Evolutionary conservation across 2,888 invertebrate species (phyloP).

Genomic region (Lasioglossum zephyrum): DNA sequence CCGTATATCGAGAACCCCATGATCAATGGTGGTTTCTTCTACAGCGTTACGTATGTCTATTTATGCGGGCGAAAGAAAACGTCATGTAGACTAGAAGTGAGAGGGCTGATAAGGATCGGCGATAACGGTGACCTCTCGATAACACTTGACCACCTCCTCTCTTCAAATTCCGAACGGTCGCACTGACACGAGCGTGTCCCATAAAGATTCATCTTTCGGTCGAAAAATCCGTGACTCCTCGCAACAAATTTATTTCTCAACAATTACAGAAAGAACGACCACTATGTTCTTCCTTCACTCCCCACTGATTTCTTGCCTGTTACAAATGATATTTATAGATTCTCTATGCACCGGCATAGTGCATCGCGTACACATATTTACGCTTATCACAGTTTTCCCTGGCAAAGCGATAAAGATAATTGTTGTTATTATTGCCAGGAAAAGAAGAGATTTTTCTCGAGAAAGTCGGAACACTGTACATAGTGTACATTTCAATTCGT

Average conservation of each 20-base stretch:
- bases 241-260: not conserved
- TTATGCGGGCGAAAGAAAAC: constrained; percentile 55
- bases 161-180: constrained; percentile 50
- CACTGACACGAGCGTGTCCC: constrained; percentile 43
- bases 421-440: not conserved
- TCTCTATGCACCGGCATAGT: not conserved
- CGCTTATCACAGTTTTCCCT: not conserved
- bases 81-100: constrained; percentile 55
- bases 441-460: not conserved
- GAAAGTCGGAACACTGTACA: not conserved
- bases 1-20: constrained; percentile 1
- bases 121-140: constrained; percentile 77
- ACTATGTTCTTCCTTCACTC: not conserved
- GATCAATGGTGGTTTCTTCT: constrained; percentile 37
- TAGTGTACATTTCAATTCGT: not conserved
- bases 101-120: constrained; percentile 63
- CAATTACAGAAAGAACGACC: not conserved
- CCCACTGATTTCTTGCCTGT: not conserved
- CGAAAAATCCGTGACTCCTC: constrained; percentile 3
- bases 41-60: constrained; percentile 39
- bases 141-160: constrained; percentile 64
- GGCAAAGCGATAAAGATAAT: not conserved
- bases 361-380: not conserved
- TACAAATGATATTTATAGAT: not conserved
- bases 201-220: constrained; percentile 51